phyloP scores from a whole-genome alignment of 1,140 invertebrate genomes.

The Periplaneta americana region DNA sequence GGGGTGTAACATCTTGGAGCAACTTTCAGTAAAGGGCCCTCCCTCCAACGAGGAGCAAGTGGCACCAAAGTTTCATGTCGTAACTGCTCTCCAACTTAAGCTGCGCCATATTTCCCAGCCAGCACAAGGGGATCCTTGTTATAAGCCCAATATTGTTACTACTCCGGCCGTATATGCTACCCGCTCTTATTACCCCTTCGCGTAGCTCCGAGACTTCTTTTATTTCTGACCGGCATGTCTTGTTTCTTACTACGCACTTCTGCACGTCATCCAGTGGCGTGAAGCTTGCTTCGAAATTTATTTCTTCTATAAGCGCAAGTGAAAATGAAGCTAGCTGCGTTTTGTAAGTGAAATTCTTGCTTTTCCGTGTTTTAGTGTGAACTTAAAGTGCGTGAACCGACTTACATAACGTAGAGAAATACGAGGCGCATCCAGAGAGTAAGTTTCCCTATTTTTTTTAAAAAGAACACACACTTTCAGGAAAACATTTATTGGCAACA shows the following conservation, averaged over 20 bases:
- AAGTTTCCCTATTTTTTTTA: too few relatives aligned
- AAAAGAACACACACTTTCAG: too few relatives aligned
- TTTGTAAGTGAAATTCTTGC: too few relatives aligned
- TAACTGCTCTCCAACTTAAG: not conserved
- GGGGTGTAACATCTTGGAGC: not conserved
- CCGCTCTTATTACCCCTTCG: not conserved
- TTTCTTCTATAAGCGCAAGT: too few relatives aligned
- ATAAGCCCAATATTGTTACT: not conserved
- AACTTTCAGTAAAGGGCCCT: not conserved
- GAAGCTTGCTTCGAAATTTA: too few relatives aligned
- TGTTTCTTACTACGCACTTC: not conserved
- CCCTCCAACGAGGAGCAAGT: not conserved
- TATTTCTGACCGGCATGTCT: not conserved
- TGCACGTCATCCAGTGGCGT: too few relatives aligned
- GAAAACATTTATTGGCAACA: too few relatives aligned
- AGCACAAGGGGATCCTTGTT: not conserved
- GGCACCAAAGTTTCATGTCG: not conserved
- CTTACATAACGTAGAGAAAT: too few relatives aligned
- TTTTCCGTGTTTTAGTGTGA: too few relatives aligned
- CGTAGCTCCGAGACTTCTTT: not conserved
- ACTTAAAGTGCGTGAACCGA: too few relatives aligned
- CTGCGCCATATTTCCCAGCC: not conserved
- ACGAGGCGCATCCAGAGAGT: too few relatives aligned
- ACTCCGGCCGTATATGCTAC: not conserved
- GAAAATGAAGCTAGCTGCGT: too few relatives aligned